Conservation (phyloP, 2,797 vertebrate species). For the Chlorospingus flavigularis region DNA sequence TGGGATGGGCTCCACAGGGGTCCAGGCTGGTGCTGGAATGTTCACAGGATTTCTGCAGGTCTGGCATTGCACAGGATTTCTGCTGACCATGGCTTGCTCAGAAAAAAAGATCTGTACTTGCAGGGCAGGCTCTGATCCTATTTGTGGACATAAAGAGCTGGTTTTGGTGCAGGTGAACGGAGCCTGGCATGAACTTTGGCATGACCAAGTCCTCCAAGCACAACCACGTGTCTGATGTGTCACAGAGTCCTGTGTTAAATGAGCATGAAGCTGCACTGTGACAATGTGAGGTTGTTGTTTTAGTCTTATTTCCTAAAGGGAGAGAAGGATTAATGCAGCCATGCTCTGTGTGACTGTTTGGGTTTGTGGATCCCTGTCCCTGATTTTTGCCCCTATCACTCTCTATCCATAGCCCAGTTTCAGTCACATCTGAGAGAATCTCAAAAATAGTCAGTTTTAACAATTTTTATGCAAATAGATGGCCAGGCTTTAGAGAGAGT, state of each 20-base stretch:
- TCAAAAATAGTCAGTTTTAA: not conserved
- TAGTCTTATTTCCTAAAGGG: not conserved
- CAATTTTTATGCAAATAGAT: not conserved
- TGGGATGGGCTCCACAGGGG: not conserved
- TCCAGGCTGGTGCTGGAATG: not conserved
- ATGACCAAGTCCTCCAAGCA: not conserved
- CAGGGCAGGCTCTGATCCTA: not conserved
- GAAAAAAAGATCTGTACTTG: not conserved
- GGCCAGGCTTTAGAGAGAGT: not conserved
- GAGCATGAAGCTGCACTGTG: not conserved
- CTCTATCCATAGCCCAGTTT: not conserved
- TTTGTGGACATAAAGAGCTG: not conserved
- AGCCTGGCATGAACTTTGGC: not conserved
- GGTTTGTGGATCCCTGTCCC: not conserved
- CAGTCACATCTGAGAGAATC: not conserved
- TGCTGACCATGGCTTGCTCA: not conserved
- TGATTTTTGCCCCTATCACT: not conserved
- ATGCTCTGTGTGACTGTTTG: not conserved
- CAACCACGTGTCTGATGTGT: not conserved
- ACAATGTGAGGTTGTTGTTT: not conserved
- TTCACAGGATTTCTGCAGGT: not conserved
- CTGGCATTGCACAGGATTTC: not conserved
- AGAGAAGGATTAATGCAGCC: not conserved
- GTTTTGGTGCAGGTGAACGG: not conserved
- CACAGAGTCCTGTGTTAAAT: not conserved